A percentile compares a stretch with the other conserved stretches of the same genome.
phyloP scores from a whole-genome alignment of 2,888 invertebrate species.

The Laspeyria flexula region DNA sequence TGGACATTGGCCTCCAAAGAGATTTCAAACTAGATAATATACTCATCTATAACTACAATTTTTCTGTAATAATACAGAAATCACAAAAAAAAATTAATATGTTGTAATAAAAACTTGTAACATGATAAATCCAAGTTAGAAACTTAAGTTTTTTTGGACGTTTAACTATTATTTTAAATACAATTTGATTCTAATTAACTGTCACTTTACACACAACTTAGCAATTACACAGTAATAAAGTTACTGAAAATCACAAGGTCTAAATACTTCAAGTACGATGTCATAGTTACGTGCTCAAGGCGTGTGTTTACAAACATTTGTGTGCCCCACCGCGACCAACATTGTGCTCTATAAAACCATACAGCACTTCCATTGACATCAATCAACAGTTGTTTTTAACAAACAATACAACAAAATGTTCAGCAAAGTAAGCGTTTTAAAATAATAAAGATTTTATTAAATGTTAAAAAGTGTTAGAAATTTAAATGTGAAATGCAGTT shows the following conservation, averaged over 20 bases:
- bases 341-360: constrained; percentile 43
- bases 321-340: constrained; percentile 17
- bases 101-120: no score
- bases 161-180: no score
- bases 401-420: constrained; percentile 58
- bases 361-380: constrained; percentile 55
- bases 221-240: constrained; percentile 9
- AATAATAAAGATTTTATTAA: not conserved
- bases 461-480: no score
- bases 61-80: no score
- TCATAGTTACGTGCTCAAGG: constrained; percentile 41
- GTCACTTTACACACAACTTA: constrained; percentile 9
- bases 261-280: not conserved
- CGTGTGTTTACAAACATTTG: constrained; percentile 31
- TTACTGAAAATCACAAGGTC: constrained; percentile 27
- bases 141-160: no score
- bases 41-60: no score
- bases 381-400: constrained; percentile 34
- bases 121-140: no score
- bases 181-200: not conserved
- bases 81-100: no score
- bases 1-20: no score
- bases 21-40: no score
- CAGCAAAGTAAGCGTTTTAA: constrained; percentile 65
- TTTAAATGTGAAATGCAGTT: not conserved